A percentile compares a stretch with the other conserved stretches of the same genome.
Evolutionary conservation across 2,888 invertebrate species (phyloP).

Genomic region (Temnothorax rugatulus): DNA sequence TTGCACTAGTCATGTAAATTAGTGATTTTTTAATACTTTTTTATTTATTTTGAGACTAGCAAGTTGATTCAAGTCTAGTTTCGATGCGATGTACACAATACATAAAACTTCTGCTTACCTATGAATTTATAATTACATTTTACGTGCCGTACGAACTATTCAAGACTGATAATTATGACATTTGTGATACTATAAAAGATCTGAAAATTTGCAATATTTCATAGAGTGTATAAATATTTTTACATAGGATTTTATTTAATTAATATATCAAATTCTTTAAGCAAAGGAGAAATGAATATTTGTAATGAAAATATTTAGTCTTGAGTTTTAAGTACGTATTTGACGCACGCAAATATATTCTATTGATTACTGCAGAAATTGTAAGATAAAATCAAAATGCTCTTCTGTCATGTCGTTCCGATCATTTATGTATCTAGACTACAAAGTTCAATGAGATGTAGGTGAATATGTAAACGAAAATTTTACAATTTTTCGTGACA

Average conservation of each 20-base stretch:
- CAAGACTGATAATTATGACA: slow-evolving; percentile 27
- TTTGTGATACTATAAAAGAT: background rate
- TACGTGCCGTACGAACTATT: background rate
- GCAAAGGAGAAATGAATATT: slow-evolving; percentile 3
- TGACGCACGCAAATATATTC: slow-evolving; percentile 20
- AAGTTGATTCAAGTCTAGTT: slow-evolving; percentile 14
- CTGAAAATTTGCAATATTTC: slow-evolving; percentile 11
- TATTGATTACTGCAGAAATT: slow-evolving; percentile 5
- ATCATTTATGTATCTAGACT: background rate
- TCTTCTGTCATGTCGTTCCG: background rate
- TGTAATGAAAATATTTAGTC: slow-evolving; percentile 13
- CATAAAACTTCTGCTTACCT: background rate
- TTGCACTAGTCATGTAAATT: background rate
- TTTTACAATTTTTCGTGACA: background rate
- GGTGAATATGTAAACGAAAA: slow-evolving; percentile 8
- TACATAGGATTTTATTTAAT: background rate
- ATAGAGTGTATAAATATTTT: slow-evolving; percentile 12
- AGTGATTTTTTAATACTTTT: background rate
- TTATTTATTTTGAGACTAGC: background rate
- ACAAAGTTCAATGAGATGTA: slow-evolving; percentile 10
- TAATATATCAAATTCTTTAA: background rate
- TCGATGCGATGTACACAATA: background rate
- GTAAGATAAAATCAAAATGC: background rate
- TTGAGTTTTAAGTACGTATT: slow-evolving; percentile 2
- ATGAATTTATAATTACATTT: background rate